Conservation (phyloP, 2,797 vertebrate species). For the Cyclopterus lumpus region DNA sequence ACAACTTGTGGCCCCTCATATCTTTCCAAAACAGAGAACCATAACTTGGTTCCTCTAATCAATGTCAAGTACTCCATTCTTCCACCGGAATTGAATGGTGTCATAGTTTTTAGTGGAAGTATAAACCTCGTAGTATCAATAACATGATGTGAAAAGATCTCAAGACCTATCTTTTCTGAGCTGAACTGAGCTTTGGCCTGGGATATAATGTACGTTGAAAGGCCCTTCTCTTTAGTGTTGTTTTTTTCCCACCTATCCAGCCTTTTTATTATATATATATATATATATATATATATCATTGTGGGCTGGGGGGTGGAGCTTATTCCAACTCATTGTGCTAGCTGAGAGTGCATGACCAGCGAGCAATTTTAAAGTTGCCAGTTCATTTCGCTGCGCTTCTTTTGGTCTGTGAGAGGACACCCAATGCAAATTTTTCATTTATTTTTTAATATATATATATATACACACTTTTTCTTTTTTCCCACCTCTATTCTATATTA, state of each 20-base stretch:
- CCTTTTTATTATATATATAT: neutral
- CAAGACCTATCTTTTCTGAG: neutral
- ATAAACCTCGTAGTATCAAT: neutral
- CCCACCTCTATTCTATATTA: neutral
- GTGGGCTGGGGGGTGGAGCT: neutral
- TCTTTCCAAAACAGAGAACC: neutral
- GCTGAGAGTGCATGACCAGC: neutral
- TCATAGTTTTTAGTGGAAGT: neutral
- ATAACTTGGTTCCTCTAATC: neutral
- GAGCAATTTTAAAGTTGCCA: neutral
- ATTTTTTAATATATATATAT: neutral
- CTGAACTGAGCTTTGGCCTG: neutral
- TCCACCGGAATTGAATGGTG: neutral
- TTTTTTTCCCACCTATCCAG: neutral
- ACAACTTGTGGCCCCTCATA: neutral
- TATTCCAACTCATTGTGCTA: neutral
- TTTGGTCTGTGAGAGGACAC: neutral
- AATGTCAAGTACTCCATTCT: constrained; percentile 3
- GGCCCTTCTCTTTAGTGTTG: neutral
- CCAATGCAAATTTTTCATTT: neutral
- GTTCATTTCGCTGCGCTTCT: neutral
- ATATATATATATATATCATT: neutral
- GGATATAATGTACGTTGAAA: neutral
- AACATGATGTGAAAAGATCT: neutral
- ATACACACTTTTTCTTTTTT: too few species aligned